These are phyloP conservation scores for Calameuta filiformis DNA, from an alignment of 2,888 invertebrate genomes.

Conservation along the genomic window DNA sequence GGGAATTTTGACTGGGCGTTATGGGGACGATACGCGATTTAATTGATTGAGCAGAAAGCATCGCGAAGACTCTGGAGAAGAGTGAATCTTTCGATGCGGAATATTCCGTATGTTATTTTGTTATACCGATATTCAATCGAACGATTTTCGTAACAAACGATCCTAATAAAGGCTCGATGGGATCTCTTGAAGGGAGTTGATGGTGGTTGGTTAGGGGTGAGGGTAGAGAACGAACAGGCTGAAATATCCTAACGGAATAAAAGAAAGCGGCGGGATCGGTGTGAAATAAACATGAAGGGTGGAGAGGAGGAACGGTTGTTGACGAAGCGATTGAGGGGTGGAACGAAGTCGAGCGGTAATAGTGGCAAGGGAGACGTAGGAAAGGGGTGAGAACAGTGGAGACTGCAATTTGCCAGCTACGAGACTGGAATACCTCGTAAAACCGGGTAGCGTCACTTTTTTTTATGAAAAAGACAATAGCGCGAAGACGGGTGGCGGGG, in stretches of 20 bases:
- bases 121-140: neutral
- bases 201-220: neutral
- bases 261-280: neutral
- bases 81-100: too few relatives aligned
- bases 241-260: neutral
- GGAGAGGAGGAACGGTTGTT: accelerated
- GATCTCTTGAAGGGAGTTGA: neutral
- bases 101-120: neutral
- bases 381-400: neutral
- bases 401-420: neutral
- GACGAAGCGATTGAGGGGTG: neutral
- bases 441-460: neutral
- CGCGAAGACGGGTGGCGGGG: neutral
- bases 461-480: neutral
- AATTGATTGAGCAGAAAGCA: neutral
- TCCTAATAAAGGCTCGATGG: neutral
- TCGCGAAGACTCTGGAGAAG: too few relatives aligned
- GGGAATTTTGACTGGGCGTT: neutral
- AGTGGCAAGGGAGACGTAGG: neutral
- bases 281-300: neutral
- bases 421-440: neutral
- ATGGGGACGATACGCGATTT: neutral
- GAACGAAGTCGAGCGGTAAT: neutral
- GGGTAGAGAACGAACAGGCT: neutral
- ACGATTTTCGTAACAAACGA: neutral